Evolutionary conservation across 2,113 vertebrate species (phyloP).

Genomic region (Cynopterus brachyotis): DNA sequence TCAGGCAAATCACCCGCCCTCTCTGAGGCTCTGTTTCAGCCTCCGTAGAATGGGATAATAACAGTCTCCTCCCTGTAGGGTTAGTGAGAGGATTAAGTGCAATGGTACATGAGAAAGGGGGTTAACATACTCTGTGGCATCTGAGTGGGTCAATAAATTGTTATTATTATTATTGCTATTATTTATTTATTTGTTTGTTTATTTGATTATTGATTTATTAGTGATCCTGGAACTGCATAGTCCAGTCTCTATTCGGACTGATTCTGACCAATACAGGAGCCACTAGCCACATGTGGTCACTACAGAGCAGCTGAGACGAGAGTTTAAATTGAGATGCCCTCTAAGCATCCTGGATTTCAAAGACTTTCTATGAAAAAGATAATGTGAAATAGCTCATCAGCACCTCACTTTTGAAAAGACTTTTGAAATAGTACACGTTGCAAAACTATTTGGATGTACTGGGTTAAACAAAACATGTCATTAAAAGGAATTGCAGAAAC

Average conservation of each 20-base stretch:
- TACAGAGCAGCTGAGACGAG: background rate
- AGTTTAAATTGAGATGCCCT: background rate
- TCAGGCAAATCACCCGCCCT: background rate
- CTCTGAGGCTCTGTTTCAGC: background rate
- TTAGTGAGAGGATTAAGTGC: background rate
- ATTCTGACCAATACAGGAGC: fast-evolving
- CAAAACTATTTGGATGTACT: background rate
- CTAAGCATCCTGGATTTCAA: background rate
- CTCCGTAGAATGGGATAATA: background rate
- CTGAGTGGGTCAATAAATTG: background rate
- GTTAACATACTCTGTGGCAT: background rate
- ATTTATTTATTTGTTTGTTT: no score
- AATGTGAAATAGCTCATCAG: background rate
- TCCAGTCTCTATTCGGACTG: background rate
- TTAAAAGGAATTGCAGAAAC: background rate
- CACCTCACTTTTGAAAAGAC: background rate
- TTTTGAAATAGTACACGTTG: background rate
- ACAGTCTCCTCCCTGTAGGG: background rate
- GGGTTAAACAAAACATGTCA: background rate
- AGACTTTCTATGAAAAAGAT: background rate
- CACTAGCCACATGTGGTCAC: background rate
- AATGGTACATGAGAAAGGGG: background rate
- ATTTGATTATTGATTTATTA: no score
- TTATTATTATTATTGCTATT: background rate
- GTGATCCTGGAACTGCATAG: background rate